A percentile compares a stretch with the other conserved stretches of the same genome.
Conservation (phyloP, 1,140 invertebrate genomes). For the Drosophila mojavensis region DNA sequence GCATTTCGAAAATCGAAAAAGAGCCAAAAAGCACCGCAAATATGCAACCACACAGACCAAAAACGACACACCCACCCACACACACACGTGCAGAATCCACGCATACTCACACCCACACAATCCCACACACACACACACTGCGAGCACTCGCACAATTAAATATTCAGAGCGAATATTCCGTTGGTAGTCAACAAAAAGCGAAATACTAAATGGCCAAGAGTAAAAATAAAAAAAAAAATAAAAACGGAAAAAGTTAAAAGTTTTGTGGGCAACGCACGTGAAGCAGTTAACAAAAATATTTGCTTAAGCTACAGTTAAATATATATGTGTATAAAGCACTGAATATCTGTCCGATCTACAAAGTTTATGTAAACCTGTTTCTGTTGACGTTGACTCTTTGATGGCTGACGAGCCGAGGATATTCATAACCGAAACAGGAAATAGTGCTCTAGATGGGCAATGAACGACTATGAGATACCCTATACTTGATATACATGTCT, state of each 20-base stretch:
- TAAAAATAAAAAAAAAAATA: constrained; percentile 32
- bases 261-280: constrained; percentile 25
- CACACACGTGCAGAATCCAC: neutral
- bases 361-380: too few species aligned
- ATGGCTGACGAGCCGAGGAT: too few species aligned
- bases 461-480: too few species aligned
- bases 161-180: constrained; percentile 77
- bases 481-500: too few species aligned
- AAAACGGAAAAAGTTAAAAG: constrained; percentile 2
- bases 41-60: constrained; percentile 67
- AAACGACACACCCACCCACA: constrained; percentile 44
- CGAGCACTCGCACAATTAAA: constrained; percentile 68
- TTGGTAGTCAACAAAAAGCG: constrained; percentile 14
- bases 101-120: neutral
- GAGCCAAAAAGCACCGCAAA: constrained; percentile 65
- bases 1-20: constrained; percentile 78
- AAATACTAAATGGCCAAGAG: constrained; percentile 46
- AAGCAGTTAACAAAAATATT: constrained; percentile 3
- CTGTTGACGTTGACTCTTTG: too few species aligned
- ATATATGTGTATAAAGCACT: neutral
- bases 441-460: too few species aligned
- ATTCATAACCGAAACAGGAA: too few species aligned
- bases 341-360: too few species aligned
- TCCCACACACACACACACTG: constrained; percentile 7
- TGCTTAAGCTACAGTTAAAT: neutral